Base-by-base conservation (phyloP, 2,888 invertebrate genomes). In the Camptogramma bilineatum region DNA sequence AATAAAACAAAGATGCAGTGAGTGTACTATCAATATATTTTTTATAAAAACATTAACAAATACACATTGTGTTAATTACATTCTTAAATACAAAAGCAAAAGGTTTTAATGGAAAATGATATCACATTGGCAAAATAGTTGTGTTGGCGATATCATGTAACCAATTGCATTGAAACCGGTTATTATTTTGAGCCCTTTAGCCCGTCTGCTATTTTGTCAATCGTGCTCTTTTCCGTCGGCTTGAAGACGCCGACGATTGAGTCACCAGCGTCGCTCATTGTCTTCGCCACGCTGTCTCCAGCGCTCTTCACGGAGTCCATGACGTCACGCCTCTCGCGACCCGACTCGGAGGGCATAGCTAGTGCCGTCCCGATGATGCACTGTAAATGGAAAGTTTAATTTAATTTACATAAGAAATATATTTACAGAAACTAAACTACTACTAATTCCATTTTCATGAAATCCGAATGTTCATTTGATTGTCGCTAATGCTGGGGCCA, bases 161-260 rank as follows among this genome's bases (percentile, higher is more conserved):
- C 59, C 53, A 34, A 60, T 57, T 62, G 63, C 61, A 62, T 16
- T 56, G 18, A 59, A 69, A 73, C 71, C 28, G 69, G 71, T 83
- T 84, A 85, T 72, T 85, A 71, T 17, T 75, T 68, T 34, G 88
- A 68, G 58, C 68, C 74, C 66, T 88, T 90, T 48, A 90, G 66
- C 24, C 82, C 81, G 64, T 90, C 90, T 5, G 86, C 81, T 75
- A 90, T 77, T 75, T 89, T 89, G 68, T 86, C 82, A 1, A 88
- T 42, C 8, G 83, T 70, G 58, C 86, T 86, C 70, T 88, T 90
- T 72, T 92, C 91, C 0, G 90, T 90, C 0, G 91, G 91, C 52
- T 88, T 90, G 69, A 91, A 89, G 5, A 88, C 89, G 53, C 90
- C 79, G 1, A 91, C 89, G 0, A 91, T 87, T 0, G 90, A 86